Base-by-base conservation (phyloP, 2,797 vertebrate genomes). In the Acrossocheilus wenchowensis region DNA sequence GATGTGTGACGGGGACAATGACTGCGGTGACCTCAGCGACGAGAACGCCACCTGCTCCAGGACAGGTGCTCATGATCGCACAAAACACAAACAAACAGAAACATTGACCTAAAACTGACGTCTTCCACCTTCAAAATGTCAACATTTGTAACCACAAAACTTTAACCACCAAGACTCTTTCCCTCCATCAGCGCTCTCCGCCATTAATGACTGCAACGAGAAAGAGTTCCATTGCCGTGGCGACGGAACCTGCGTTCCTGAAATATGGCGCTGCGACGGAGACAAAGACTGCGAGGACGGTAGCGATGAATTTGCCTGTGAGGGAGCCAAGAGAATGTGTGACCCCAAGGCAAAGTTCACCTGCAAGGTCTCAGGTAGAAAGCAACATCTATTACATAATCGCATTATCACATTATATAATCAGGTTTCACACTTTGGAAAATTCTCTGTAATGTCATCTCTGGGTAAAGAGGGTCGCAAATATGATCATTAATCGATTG, bases 261-360 rank as follows among this genome's bases (percentile, higher is more conserved):
- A 95, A 52, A 48, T 96, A 54, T 97, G 97, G 97, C 94, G 89
- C 9, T 97, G 96, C 21, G 97, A 97, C 54, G 97, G 96, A 7
- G 97, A 97, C 26, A 96, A 96, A 86, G 97, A 97, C 68, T 97
- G 96, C 21, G 96, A 97, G 83, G 97, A 97, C 10, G 96, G 96
- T 0, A 97, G 96, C 1, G 97, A 97, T 69, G 97, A 97, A 85
- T 95, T 90, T 3, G 91, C 90, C 85, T 97, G 97, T 82, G 95
- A 96, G 64, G 96, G 96, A 5, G 96, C 96, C 0, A 90, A 93
- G 5, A 84, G 95, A 1, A 8, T 81, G 0, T 97, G 97, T 84
- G 96, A 97, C 90, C 92, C 93, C 45, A 96, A 94, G 87, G 96
- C 96, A 7, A 97, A 97, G 91, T 97, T 97, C 91, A 96, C 96